These are phyloP conservation scores for Pluvialis apricaria DNA, from an alignment of 2,113 vertebrate species.

Conservation along the genomic window DNA sequence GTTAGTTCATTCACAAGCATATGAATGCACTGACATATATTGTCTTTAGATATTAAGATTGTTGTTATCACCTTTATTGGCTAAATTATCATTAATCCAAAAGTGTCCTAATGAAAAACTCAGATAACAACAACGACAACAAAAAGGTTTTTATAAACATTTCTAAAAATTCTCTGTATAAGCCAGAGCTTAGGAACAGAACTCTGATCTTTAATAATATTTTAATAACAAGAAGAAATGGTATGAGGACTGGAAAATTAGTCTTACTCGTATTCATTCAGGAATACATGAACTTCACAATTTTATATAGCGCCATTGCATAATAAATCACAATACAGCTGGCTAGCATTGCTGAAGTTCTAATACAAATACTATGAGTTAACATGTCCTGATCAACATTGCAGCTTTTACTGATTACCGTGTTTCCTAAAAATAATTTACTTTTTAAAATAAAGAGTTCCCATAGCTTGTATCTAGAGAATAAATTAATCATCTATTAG, in stretches of 20 bases:
- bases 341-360: constrained; percentile 19
- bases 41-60: background rate
- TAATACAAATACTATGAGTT: background rate
- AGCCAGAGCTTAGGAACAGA: constrained; percentile 39
- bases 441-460: constrained; percentile 7
- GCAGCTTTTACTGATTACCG: background rate
- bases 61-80: background rate
- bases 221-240: constrained; percentile 35
- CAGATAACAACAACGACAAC: background rate
- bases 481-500: background rate
- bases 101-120: constrained; percentile 10
- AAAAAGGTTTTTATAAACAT: constrained; percentile 25
- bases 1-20: background rate
- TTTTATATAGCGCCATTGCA: background rate
- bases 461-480: constrained; percentile 33
- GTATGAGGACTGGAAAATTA: constrained; percentile 18
- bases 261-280: background rate
- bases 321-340: background rate
- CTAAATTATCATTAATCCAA: constrained; percentile 10
- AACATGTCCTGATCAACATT: background rate
- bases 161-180: constrained; percentile 10
- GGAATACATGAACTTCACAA: constrained; percentile 15
- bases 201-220: background rate
- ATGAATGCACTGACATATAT: background rate
- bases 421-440: constrained; percentile 17